phyloP scores from a whole-genome alignment of 37 sponge, comb jelly and placozoan species.

The Eunapius fragilis region DNA sequence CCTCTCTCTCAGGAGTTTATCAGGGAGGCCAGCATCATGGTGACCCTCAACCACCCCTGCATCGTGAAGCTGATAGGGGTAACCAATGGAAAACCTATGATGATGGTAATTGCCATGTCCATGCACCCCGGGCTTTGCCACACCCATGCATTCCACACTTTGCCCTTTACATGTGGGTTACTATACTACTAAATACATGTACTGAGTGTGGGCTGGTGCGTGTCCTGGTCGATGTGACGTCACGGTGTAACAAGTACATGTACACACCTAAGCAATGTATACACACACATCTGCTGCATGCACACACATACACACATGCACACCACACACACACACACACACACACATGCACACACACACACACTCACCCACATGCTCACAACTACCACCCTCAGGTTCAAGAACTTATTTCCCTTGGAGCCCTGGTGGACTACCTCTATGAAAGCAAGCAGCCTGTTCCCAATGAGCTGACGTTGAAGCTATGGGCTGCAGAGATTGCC shows the following conservation, averaged over 20 bases:
- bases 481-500: conserved; percentile 96
- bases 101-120: conserved; percentile 65
- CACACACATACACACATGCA: no score
- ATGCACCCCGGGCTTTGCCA: background rate
- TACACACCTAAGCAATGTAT: no score
- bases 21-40: conserved; percentile 92
- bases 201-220: no score
- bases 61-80: conserved; percentile 94
- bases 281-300: no score
- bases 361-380: no score
- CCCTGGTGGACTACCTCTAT: conserved; percentile 86
- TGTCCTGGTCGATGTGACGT: no score
- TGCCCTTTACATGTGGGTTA: no score
- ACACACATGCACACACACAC: no score
- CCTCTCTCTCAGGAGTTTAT: conserved; percentile 89
- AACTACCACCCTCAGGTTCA: conserved; percentile 54
- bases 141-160: background rate
- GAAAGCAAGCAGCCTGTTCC: conserved; percentile 62
- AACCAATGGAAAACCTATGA: conserved; percentile 69
- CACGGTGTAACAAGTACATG: no score
- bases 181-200: no score
- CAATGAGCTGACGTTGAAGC: conserved; percentile 57
- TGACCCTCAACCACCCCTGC: conserved; percentile 84
- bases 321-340: no score
- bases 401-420: conserved; percentile 80